Conservation (phyloP, 2,113 vertebrate species). For the Phylloscopus whistleri region DNA sequence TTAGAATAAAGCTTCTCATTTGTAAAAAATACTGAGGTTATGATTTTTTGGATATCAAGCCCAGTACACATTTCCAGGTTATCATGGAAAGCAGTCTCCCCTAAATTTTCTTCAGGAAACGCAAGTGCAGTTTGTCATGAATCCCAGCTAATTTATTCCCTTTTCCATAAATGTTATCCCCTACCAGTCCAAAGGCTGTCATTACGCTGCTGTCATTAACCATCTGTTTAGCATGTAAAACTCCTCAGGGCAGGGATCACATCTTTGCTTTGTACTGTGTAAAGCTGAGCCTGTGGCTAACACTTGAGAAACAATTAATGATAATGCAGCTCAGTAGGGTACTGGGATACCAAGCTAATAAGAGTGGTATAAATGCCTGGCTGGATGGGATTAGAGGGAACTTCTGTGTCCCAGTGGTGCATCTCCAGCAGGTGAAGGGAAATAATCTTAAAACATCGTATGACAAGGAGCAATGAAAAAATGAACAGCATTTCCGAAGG, state of each 20-base stretch:
- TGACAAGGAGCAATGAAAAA: not conserved
- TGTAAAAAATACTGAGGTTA: not conserved
- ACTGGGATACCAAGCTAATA: conserved; percentile 41
- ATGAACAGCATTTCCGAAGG: not conserved
- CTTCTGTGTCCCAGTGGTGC: not conserved
- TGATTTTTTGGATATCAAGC: not conserved
- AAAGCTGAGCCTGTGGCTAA: conserved; percentile 46
- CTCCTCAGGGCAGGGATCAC: conserved; percentile 31
- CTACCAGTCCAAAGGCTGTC: conserved; percentile 8
- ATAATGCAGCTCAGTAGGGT: conserved; percentile 44
- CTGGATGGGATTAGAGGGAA: conserved; percentile 46
- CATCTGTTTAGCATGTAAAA: conserved; percentile 58
- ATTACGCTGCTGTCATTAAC: conserved; percentile 31
- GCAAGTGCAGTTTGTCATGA: not conserved
- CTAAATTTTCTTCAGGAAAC: not conserved
- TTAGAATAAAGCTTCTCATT: not conserved
- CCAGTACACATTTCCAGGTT: not conserved
- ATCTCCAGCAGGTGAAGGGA: conserved; percentile 28
- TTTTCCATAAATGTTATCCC: conserved; percentile 5
- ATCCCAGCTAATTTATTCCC: not conserved
- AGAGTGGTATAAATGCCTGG: conserved; percentile 47
- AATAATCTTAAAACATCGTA: not conserved
- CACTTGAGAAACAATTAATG: conserved; percentile 67
- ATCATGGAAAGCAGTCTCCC: not conserved
- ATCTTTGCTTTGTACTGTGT: conserved; percentile 34